A percentile compares a stretch with the other conserved stretches of the same genome.
These are phyloP conservation scores for Luperina nickerlii DNA, from an alignment of 2,888 invertebrate genomes.

Conservation along the genomic window DNA sequence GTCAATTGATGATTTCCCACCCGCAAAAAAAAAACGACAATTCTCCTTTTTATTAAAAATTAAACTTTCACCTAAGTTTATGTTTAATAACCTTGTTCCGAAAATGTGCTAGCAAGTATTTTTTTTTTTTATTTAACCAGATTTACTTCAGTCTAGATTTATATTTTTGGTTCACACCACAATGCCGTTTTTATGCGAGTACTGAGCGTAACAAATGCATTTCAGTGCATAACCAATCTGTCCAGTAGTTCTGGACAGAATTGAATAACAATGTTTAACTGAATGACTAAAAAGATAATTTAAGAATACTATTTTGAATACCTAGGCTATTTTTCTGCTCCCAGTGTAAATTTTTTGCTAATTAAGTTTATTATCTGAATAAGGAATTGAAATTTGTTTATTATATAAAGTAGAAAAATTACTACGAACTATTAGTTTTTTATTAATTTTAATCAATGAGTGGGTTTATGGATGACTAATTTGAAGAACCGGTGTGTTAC, in stretches of 20 bases:
- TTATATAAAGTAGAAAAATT: not conserved
- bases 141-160: constrained; percentile 20
- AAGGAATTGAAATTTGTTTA: constrained; percentile 41
- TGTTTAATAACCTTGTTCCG: constrained; percentile 1
- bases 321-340: constrained; percentile 31
- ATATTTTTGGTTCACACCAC: constrained; percentile 31
- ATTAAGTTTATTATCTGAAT: constrained; percentile 25
- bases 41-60: not conserved
- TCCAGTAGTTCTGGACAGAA: constrained; percentile 21
- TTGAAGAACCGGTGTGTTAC: constrained; percentile 50
- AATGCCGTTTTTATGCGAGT: constrained; percentile 41
- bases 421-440: constrained; percentile 10
- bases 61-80: not conserved
- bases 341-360: constrained; percentile 34
- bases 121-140: not conserved
- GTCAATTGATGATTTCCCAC: no score
- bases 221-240: constrained; percentile 49
- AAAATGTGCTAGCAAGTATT: not conserved
- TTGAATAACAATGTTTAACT: constrained; percentile 55
- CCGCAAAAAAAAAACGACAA: no score
- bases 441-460: constrained; percentile 47
- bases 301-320: constrained; percentile 53
- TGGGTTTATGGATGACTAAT: constrained; percentile 27
- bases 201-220: constrained; percentile 51
- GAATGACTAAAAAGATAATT: constrained; percentile 32